Evolutionary conservation across 2,797 vertebrate species (phyloP).

Genomic region (Chrysocyon brachyurus): DNA sequence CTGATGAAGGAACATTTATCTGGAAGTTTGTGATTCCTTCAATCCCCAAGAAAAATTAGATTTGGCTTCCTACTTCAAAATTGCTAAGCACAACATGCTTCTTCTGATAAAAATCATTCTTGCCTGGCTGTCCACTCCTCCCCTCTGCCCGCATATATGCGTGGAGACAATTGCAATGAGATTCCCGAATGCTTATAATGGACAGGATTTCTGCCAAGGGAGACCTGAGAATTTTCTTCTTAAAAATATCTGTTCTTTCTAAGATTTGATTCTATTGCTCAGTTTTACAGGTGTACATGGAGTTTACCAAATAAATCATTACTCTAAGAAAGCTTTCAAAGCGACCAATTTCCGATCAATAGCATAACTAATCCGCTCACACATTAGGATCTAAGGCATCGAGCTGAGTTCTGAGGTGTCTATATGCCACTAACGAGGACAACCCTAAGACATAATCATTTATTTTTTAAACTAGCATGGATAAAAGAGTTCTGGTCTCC

Average conservation of each 20-base stretch:
- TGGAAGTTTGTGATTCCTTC: background rate
- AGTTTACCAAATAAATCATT: background rate
- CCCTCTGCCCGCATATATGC: fast-evolving
- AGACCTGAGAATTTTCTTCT: background rate
- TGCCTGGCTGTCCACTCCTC: background rate
- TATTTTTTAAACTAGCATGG: background rate
- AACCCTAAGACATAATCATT: fast-evolving
- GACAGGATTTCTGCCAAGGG: background rate
- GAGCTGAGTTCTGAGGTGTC: background rate
- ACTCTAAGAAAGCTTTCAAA: background rate
- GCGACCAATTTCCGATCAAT: background rate
- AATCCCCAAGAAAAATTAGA: background rate
- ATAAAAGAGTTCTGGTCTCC: background rate
- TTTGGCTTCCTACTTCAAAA: background rate
- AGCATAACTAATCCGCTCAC: background rate
- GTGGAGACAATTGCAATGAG: background rate
- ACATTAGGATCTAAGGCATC: fast-evolving
- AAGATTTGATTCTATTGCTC: background rate
- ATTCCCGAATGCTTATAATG: background rate
- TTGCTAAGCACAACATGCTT: background rate
- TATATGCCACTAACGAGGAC: background rate
- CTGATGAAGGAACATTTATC: background rate
- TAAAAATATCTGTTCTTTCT: background rate
- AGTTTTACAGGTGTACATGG: background rate
- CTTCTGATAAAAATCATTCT: background rate